phyloP scores from a whole-genome alignment of 2,797 vertebrate species.

The Sebastes dallii region DNA sequence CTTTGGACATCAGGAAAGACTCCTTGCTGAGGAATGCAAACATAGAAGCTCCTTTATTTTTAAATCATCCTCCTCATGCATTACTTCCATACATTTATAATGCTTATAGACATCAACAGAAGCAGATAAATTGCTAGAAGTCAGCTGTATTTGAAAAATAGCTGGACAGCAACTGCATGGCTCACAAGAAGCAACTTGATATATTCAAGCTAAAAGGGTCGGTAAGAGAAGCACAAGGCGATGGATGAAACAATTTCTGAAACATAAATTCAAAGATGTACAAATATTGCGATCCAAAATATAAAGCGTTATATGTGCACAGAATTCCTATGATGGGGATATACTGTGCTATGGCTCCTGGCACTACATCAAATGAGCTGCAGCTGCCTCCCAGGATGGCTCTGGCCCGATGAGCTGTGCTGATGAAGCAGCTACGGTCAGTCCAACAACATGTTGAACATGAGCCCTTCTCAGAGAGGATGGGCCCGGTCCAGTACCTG shows the following conservation, averaged over 20 bases:
- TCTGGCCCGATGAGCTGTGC: not conserved
- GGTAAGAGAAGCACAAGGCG: not conserved
- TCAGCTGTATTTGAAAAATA: not conserved
- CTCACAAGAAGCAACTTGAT: not conserved
- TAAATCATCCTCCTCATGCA: not conserved
- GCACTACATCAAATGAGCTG: not conserved
- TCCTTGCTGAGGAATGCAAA: not conserved
- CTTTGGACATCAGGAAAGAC: not conserved
- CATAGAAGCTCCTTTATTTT: not conserved
- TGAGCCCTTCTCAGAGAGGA: not conserved
- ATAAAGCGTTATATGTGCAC: not conserved
- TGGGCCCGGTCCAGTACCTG: not conserved
- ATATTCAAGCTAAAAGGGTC: not conserved
- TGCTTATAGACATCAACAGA: not conserved
- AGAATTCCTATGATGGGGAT: not conserved
- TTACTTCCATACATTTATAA: not conserved
- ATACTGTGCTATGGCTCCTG: not conserved
- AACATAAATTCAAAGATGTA: not conserved
- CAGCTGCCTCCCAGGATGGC: not conserved
- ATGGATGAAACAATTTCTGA: not conserved
- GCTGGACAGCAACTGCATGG: not conserved
- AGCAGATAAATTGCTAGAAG: not conserved
- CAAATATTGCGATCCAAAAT: not conserved
- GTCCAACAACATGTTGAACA: not conserved
- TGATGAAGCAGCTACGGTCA: not conserved